Percentiles rank a stretch among this genome's conserved stretches.
phyloP scores from a whole-genome alignment of 2,888 invertebrate genomes.

The Dasypogon diadema region DNA sequence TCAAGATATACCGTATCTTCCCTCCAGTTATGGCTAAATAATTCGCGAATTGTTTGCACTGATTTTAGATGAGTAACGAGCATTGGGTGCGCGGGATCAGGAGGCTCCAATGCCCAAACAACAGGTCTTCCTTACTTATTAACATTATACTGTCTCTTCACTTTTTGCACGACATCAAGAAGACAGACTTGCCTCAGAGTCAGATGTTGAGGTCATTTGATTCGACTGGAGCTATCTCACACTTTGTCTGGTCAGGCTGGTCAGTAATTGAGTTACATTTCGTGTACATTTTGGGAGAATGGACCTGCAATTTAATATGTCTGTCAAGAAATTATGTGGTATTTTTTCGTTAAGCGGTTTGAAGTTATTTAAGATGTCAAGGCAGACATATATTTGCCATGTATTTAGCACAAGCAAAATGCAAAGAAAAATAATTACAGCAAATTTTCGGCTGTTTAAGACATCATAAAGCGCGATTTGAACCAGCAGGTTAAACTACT shows the following conservation, averaged over 20 bases:
- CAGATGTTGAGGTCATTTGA: background rate
- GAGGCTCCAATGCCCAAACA: background rate
- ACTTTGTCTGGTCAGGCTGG: slow-evolving; percentile 26
- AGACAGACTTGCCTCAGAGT: background rate
- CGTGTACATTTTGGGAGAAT: background rate
- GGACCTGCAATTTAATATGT: slow-evolving; percentile 24
- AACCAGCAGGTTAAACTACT: no score
- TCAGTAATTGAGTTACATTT: slow-evolving; percentile 23
- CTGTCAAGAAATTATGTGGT: slow-evolving; percentile 7
- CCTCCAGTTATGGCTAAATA: background rate
- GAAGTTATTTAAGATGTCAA: no score
- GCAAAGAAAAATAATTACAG: no score
- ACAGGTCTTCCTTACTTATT: background rate
- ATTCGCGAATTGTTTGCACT: slow-evolving; percentile 12
- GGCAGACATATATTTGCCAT: no score
- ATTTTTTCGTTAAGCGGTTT: no score
- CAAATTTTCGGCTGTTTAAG: no score
- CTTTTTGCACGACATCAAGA: background rate
- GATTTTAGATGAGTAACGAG: background rate
- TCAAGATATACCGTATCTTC: background rate
- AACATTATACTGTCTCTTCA: background rate
- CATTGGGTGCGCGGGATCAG: no score
- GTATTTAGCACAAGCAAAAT: no score
- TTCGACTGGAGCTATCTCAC: slow-evolving; percentile 31
- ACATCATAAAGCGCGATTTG: no score